These are phyloP conservation scores for Syndactyla subalaris DNA, from an alignment of 2,797 vertebrate species.

Conservation along the genomic window DNA sequence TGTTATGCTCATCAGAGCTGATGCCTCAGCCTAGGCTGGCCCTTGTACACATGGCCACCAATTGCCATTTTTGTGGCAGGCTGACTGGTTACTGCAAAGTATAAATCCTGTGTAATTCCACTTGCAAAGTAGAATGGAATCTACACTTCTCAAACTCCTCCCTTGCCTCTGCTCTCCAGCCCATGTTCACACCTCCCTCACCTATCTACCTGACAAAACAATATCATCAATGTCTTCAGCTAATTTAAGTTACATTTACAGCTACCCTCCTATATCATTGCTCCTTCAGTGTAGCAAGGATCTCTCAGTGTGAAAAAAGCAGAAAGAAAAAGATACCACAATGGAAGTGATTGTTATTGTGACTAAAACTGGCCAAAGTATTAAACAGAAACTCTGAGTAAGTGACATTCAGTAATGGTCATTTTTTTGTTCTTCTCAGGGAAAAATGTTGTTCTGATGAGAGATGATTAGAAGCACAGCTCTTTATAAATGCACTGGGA, in stretches of 20 bases:
- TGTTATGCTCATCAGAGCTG: background rate
- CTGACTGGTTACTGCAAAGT: background rate
- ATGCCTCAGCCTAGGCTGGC: background rate
- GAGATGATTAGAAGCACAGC: background rate
- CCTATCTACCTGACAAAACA: background rate
- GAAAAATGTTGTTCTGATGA: background rate
- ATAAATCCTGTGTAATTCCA: background rate
- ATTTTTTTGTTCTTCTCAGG: background rate
- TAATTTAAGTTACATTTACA: background rate
- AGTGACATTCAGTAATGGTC: background rate
- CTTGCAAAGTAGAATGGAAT: fast-evolving
- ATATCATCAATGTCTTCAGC: background rate
- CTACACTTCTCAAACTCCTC: background rate
- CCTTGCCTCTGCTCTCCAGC: background rate
- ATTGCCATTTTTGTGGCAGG: background rate
- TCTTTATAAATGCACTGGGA: background rate
- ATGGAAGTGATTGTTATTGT: background rate
- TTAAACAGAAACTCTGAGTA: background rate
- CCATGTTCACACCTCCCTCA: background rate
- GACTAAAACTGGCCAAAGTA: background rate
- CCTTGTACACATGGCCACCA: background rate
- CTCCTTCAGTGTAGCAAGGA: background rate
- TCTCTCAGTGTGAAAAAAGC: background rate
- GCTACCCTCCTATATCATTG: background rate
- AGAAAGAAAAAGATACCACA: background rate